Percentiles rank a stretch among this genome's conserved stretches.
These are phyloP conservation scores for Clytia hemisphaerica DNA, from an alignment of 30 jellyfish, hydroid and myxozoan genomes.

Conservation along the genomic window DNA sequence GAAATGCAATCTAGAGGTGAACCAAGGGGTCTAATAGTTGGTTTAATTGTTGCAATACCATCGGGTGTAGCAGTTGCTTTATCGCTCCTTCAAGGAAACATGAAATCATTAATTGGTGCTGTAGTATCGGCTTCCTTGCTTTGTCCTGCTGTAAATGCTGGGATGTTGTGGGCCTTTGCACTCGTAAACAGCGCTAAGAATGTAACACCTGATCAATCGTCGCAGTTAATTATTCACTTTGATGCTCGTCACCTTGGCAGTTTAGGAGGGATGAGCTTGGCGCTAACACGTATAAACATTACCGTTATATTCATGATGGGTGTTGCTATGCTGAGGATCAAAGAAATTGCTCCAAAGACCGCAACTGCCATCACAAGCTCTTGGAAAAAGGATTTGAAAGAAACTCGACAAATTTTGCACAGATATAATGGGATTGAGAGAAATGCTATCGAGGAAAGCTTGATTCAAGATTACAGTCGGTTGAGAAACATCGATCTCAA, in stretches of 20 bases:
- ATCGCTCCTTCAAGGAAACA: slow-evolving; percentile 27
- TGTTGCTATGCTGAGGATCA: slow-evolving; percentile 4
- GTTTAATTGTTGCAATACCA: slow-evolving; percentile 31
- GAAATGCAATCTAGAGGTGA: slow-evolving; percentile 22
- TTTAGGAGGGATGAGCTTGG: slow-evolving; percentile 15
- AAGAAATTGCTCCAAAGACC: slow-evolving; percentile 32
- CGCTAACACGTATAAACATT: slow-evolving; percentile 15
- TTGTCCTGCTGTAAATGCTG: slow-evolving; percentile 40
- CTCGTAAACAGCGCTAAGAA: background rate
- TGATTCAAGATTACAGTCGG: no score
- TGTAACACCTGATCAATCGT: background rate
- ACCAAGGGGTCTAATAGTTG: slow-evolving; percentile 6
- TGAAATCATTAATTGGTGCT: slow-evolving; percentile 24
- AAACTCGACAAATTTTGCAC: slow-evolving; percentile 3
- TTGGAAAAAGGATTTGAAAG: slow-evolving; percentile 30
- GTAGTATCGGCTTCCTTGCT: slow-evolving; percentile 32
- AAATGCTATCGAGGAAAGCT: no score
- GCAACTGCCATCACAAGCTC: slow-evolving; percentile 28
- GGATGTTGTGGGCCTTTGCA: slow-evolving; percentile 36
- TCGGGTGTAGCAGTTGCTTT: slow-evolving; percentile 45
- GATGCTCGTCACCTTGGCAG: background rate
- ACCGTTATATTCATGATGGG: slow-evolving; percentile 22
- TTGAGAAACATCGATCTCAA: no score
- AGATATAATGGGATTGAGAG: no score
- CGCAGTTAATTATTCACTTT: background rate